These are phyloP conservation scores for Drosophila diplacantha DNA, from an alignment of 2,888 invertebrate genomes.

Conservation along the genomic window DNA sequence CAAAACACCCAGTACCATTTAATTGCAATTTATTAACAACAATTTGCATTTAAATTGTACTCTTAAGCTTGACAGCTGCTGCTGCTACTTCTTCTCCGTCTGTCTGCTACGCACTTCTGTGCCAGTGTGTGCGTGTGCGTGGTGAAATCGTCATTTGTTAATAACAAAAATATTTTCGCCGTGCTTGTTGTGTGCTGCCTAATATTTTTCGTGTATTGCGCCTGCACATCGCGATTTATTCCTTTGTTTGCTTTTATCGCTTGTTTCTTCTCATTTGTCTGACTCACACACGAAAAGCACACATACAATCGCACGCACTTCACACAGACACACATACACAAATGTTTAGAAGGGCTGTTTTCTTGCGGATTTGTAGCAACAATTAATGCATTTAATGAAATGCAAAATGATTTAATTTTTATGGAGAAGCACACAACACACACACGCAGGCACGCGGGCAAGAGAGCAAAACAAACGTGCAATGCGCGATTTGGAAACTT, in stretches of 20 bases:
- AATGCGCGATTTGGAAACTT: constrained; percentile 27
- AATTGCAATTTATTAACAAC: constrained; percentile 12
- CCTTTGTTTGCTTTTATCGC: constrained; percentile 65
- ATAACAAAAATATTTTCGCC: constrained; percentile 35
- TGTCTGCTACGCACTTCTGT: constrained; percentile 17
- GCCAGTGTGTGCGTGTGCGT: constrained; percentile 15
- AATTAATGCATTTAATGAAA: constrained; percentile 64
- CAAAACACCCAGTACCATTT: constrained; percentile 2
- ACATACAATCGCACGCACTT: constrained; percentile 11
- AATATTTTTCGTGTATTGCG: constrained; percentile 43
- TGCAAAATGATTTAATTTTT: constrained; percentile 60
- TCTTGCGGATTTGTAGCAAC: constrained; percentile 32
- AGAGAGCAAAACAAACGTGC: constrained; percentile 12
- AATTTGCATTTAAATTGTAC: constrained; percentile 7
- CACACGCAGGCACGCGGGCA: constrained; percentile 1
- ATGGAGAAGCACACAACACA: constrained; percentile 45
- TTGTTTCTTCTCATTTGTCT: constrained; percentile 55
- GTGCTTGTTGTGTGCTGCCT: constrained; percentile 37
- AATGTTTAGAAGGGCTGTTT: constrained; percentile 19
- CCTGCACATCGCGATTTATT: constrained; percentile 52
- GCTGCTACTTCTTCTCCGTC: constrained; percentile 1
- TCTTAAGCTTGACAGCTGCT: constrained; percentile 11
- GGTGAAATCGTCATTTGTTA: constrained; percentile 61
- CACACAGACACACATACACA: constrained; percentile 14
- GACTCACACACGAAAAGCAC: constrained; percentile 52